A percentile compares a stretch with the other conserved stretches of the same genome.
phyloP scores from a whole-genome alignment of 2,113 vertebrate species.

The Semnornis frantzii region DNA sequence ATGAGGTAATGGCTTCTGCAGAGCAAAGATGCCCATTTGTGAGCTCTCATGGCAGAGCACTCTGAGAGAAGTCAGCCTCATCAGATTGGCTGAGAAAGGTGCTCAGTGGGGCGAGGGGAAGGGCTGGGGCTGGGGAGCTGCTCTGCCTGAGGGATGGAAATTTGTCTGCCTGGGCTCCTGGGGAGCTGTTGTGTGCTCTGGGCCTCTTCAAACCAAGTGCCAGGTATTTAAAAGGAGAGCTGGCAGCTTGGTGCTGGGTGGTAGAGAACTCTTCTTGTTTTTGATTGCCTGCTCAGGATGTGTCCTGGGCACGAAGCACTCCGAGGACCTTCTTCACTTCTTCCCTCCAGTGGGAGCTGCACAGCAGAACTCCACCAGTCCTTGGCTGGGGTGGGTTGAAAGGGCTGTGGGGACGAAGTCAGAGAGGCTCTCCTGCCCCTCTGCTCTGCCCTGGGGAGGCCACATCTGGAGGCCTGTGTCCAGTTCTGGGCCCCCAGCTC shows the following conservation, averaged over 20 bases:
- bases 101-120: conserved; percentile 16
- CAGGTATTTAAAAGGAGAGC: neutral
- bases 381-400: no score
- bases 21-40: conserved; percentile 73
- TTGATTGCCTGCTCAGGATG: neutral
- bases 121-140: neutral
- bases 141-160: conserved; percentile 49
- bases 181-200: neutral
- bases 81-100: conserved; percentile 69
- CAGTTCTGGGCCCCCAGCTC: no score
- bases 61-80: conserved; percentile 69
- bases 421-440: no score
- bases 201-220: neutral
- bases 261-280: neutral
- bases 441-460: no score
- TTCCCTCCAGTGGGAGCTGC: neutral
- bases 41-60: conserved; percentile 45
- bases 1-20: conserved; percentile 76
- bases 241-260: neutral
- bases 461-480: no score
- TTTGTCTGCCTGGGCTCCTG: neutral
- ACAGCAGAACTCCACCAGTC: no score
- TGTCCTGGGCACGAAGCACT: neutral
- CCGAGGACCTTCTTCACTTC: neutral
- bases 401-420: no score